Evolutionary conservation across 2,797 vertebrate species (phyloP).

Genomic region (Ceyx erithaca): DNA sequence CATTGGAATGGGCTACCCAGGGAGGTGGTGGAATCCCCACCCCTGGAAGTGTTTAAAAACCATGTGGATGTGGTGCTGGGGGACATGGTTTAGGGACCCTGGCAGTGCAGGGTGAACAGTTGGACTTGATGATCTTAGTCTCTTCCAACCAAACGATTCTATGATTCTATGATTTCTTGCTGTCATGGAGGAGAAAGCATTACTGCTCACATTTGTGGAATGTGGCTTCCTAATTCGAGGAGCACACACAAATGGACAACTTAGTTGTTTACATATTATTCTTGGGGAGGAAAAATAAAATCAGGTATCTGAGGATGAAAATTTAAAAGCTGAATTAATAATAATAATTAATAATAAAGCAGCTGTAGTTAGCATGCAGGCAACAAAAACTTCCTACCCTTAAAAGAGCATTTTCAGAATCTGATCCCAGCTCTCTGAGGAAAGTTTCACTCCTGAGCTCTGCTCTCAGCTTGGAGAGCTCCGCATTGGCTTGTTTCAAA

Average conservation of each 20-base stretch:
- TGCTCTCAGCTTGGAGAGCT: conserved; percentile 85
- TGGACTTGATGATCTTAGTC: too few relatives aligned
- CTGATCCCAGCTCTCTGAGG: conserved; percentile 83
- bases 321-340: background rate
- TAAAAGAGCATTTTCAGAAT: conserved; percentile 86
- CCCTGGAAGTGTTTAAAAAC: too few relatives aligned
- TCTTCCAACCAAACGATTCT: too few relatives aligned
- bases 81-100: too few relatives aligned
- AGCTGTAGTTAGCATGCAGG: background rate
- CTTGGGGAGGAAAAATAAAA: background rate
- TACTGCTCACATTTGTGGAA: background rate
- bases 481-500: conserved; percentile 85
- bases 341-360: background rate
- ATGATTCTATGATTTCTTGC: background rate
- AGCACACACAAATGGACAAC: background rate
- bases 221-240: background rate
- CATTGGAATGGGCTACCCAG: too few relatives aligned
- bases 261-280: background rate
- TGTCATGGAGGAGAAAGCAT: background rate
- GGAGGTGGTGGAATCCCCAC: too few relatives aligned
- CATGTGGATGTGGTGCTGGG: too few relatives aligned
- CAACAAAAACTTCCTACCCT: conserved; percentile 81
- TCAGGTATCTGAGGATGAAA: background rate
- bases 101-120: too few relatives aligned
- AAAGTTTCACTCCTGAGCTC: conserved; percentile 87